These are phyloP conservation scores for Ivindomyrus marchei DNA, from an alignment of 2,113 vertebrate species.

Conservation along the genomic window DNA sequence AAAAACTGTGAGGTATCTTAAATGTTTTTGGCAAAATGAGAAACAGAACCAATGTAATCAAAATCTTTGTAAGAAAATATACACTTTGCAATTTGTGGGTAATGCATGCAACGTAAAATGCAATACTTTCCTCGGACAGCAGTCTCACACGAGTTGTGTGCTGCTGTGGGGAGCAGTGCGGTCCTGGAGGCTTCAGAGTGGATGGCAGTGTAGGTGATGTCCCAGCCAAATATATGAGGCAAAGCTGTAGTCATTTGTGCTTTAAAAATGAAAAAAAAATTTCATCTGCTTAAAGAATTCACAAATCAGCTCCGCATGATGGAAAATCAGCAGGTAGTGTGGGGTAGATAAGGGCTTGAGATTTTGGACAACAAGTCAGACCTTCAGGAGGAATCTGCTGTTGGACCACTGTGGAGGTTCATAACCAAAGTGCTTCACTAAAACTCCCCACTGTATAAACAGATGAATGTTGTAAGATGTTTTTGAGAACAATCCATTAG, in stretches of 20 bases:
- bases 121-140: background rate
- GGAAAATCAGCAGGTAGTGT: background rate
- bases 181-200: background rate
- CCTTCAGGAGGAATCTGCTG: background rate
- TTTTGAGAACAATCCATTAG: background rate
- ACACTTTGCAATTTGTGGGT: background rate
- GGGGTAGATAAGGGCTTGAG: background rate
- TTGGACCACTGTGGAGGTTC: background rate
- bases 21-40: background rate
- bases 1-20: background rate
- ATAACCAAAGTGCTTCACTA: background rate
- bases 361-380: background rate
- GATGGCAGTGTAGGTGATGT: background rate
- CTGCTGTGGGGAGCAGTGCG: background rate
- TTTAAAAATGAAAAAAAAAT: background rate
- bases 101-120: background rate
- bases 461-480: background rate
- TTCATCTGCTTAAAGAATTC: background rate
- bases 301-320: background rate
- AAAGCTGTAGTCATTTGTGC: background rate
- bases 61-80: slow-evolving; percentile 1
- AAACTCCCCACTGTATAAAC: background rate
- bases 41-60: background rate
- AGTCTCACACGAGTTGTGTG: background rate
- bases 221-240: background rate